Base-by-base conservation (phyloP, 1,140 invertebrate species). In the Orchesella cincta region DNA sequence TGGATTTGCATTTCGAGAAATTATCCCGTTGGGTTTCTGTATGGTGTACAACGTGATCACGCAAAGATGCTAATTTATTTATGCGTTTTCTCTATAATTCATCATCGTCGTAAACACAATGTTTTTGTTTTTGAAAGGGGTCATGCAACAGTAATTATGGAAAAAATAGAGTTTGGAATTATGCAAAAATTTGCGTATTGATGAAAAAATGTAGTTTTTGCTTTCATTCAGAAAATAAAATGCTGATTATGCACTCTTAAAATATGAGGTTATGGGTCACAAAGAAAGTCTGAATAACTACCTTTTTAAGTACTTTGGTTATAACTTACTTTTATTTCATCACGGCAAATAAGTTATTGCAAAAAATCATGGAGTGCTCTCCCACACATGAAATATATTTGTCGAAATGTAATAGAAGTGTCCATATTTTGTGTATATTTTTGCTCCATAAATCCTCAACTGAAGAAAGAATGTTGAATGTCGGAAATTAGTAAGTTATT, bases 401-500 rank as follows among this genome's bases (percentile, higher is more conserved):
- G 20, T 12, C 39, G 8, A 12, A 20, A 46, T 46, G 39, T 46
- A 46, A 20, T 8, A 46, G 20, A 46, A 46, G 20, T 46, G 20
- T 46, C 39, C 39, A 46, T 46, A 46, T 20, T 8, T 12, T 46
- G 23, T 29, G 33, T 34, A n/a, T n/a, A n/a, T n/a, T n/a, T n/a
- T n/a, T n/a, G n/a, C n/a, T n/a, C n/a, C n/a, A n/a, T n/a, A n/a
- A n/a, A n/a, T n/a, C n/a, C n/a, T n/a, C n/a, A n/a, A n/a, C n/a
- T n/a, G n/a, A n/a, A n/a, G n/a, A n/a, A 16, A 64, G n/a, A 64
- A 26, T 5, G n/a, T 12, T 12, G 14, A 64, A 64, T 31, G 23
- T 12, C 31, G 62, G 62, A 64, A 64, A 28, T 64, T 31, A n/a
- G n/a, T n/a, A n/a, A 64, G 62, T 64, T 28, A 64, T 64, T 64